Conservation (phyloP, 2,113 vertebrate species). For the Sapajus apella region DNA sequence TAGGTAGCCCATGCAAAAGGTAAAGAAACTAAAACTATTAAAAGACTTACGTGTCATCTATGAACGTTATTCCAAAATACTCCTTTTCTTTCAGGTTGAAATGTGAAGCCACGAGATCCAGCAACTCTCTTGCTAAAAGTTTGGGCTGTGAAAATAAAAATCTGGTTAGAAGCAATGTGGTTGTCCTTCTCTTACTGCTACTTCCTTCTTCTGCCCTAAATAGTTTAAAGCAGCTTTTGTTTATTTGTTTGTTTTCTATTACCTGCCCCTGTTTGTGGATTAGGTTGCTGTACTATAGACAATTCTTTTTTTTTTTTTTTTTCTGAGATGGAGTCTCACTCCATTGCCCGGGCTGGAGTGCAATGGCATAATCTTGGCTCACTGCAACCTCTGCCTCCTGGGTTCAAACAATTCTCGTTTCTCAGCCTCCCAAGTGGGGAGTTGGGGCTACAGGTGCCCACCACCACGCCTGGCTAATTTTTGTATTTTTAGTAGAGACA, state of each 20-base stretch:
- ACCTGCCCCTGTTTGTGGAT: background rate
- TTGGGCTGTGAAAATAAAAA: constrained; percentile 89
- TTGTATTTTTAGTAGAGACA: too few species aligned
- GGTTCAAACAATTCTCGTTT: too few species aligned
- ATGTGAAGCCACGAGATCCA: constrained; percentile 97
- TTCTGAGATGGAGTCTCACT: too few species aligned
- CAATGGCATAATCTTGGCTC: too few species aligned
- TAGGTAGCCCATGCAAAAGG: background rate
- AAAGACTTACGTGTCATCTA: constrained; percentile 93
- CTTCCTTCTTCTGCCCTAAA: background rate
- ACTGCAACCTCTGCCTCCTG: too few species aligned
- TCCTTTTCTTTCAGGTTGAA: constrained; percentile 99
- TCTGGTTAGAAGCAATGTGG: background rate
- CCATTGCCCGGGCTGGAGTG: too few species aligned
- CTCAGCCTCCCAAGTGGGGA: too few species aligned
- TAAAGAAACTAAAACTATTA: background rate
- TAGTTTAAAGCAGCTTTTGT: background rate
- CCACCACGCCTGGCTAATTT: too few species aligned
- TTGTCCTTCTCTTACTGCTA: background rate
- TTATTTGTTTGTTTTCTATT: background rate
- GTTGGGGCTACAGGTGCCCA: too few species aligned
- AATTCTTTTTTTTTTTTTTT: background rate
- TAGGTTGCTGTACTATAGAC: background rate
- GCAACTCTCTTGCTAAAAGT: constrained; percentile 93
- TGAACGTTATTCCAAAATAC: constrained; percentile 96